Evolutionary conservation across 92 coral and sea anemone species (phyloP).

Genomic region (Porites lobata): DNA sequence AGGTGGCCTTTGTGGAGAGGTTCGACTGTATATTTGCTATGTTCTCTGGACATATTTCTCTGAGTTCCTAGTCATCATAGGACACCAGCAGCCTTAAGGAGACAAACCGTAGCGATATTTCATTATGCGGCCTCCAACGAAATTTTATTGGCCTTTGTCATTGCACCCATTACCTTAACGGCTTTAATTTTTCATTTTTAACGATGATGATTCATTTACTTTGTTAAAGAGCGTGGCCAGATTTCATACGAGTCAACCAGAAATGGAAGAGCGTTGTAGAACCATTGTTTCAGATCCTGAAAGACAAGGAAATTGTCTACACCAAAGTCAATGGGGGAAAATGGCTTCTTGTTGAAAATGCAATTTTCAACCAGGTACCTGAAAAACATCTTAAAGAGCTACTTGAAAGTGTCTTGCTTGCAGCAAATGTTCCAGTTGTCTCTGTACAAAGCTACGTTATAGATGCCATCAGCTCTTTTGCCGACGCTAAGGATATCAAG

Average conservation of each 20-base stretch:
- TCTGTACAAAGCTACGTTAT: constrained; percentile 65
- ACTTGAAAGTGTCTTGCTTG: constrained; percentile 41
- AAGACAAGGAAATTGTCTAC: constrained; percentile 39
- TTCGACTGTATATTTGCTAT: too few relatives aligned
- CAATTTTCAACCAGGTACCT: constrained; percentile 24
- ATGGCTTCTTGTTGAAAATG: constrained; percentile 64
- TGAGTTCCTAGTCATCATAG: too few relatives aligned
- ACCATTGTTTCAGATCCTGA: constrained; percentile 33
- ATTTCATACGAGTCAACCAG: constrained; percentile 40
- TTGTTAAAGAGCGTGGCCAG: constrained; percentile 59
- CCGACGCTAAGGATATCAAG: not conserved
- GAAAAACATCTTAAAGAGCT: constrained; percentile 27
- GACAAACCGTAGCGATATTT: too few relatives aligned
- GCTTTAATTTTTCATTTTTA: not conserved
- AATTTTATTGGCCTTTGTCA: not conserved
- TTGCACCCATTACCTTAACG: not conserved
- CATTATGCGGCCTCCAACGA: too few relatives aligned
- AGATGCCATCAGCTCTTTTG: not conserved
- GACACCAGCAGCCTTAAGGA: too few relatives aligned
- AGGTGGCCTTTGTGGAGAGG: too few relatives aligned
- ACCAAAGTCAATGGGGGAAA: constrained; percentile 59
- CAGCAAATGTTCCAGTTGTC: constrained; percentile 56
- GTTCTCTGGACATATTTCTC: too few relatives aligned
- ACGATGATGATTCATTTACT: not conserved
- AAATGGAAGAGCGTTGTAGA: constrained; percentile 65